phyloP scores from a whole-genome alignment of 2,888 invertebrate genomes.

The Muschampia plurimacula region DNA sequence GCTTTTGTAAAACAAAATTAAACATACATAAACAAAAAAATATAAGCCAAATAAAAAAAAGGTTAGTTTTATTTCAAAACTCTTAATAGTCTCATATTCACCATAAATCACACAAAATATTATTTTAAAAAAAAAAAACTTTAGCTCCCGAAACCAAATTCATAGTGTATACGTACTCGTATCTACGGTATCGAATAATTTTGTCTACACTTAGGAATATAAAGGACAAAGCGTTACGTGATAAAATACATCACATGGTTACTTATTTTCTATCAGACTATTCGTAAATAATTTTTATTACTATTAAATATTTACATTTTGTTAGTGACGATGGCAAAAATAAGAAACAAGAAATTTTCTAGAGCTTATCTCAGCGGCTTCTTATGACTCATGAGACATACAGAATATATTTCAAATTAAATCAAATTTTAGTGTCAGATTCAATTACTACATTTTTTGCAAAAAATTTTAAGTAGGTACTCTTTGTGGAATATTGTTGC shows the following conservation, averaged over 20 bases:
- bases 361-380: not conserved
- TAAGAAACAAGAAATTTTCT: not conserved
- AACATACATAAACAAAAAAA: not conserved
- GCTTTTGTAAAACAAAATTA: too few relatives aligned
- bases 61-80: too few relatives aligned
- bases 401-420: not conserved
- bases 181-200: too few relatives aligned
- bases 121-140: too few relatives aligned
- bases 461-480: too few relatives aligned
- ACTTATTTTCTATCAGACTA: too few relatives aligned
- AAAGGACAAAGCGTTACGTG: not conserved
- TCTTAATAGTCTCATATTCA: too few relatives aligned
- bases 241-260: too few relatives aligned
- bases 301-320: not conserved
- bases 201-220: not conserved
- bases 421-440: not conserved
- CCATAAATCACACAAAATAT: too few relatives aligned
- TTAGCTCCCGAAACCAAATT: too few relatives aligned
- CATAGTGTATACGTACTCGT: too few relatives aligned
- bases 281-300: too few relatives aligned
- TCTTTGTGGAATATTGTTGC: slow-evolving; percentile 6
- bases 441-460: not conserved
- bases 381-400: not conserved
- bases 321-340: not conserved
- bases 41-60: not conserved